Evolutionary conservation across 2,113 vertebrate species (phyloP).

Genomic region (Alouatta palliata): DNA sequence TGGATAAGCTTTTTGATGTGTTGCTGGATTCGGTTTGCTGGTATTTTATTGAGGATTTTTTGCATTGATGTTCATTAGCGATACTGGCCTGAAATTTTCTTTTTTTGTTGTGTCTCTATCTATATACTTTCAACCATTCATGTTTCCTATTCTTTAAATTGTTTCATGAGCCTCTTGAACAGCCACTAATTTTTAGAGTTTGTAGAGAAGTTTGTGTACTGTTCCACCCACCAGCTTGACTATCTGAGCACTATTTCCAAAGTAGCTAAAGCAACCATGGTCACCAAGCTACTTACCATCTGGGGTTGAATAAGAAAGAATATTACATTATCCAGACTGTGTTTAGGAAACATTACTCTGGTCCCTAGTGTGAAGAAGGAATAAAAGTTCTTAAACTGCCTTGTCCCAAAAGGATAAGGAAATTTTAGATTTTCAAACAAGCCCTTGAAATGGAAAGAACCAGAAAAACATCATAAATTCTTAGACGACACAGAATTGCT

Average conservation of each 20-base stretch:
- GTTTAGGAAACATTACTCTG: background rate
- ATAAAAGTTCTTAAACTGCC: background rate
- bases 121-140: background rate
- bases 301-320: background rate
- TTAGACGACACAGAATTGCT: background rate
- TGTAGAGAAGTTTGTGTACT: background rate
- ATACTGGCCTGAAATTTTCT: too few species aligned
- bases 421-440: background rate
- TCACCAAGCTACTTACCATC: background rate
- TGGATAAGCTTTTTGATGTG: too few species aligned
- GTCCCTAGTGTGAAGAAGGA: background rate
- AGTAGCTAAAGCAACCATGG: background rate
- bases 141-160: background rate
- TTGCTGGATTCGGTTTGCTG: too few species aligned
- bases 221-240: background rate
- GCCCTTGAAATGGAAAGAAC: background rate
- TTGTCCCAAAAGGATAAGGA: background rate
- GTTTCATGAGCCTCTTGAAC: background rate
- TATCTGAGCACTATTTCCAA: background rate
- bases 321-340: background rate
- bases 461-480: background rate
- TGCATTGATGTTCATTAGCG: too few species aligned
- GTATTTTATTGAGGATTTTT: too few species aligned
- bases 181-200: background rate
- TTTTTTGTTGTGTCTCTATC: background rate